Conservation (phyloP, 2,888 invertebrate species). For the Autographa pulchrina region DNA sequence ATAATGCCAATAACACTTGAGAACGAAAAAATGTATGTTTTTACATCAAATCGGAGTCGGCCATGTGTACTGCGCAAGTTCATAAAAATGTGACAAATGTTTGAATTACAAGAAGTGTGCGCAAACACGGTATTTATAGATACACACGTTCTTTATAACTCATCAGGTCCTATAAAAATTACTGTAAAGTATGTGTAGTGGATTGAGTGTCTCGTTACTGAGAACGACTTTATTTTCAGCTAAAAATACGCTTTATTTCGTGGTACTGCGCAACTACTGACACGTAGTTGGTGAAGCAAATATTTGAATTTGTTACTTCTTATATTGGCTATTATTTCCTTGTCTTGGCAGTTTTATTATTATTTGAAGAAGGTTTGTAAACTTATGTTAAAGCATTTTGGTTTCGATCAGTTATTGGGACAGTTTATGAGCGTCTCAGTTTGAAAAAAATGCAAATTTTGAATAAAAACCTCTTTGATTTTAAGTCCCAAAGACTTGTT, state of each 20-base stretch:
- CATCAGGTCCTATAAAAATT: constrained; percentile 52
- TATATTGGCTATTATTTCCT: neutral
- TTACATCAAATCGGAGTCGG: constrained; percentile 34
- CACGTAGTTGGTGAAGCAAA: neutral
- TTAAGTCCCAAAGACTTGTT: neutral
- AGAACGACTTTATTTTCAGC: constrained; percentile 50
- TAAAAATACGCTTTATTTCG: constrained; percentile 46
- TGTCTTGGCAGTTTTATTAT: neutral
- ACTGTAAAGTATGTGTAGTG: constrained; percentile 55
- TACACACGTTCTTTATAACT: constrained; percentile 55
- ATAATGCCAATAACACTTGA: constrained; percentile 38
- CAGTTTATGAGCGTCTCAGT: no score
- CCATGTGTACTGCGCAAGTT: constrained; percentile 47
- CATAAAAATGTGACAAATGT: constrained; percentile 73
- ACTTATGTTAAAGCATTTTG: no score
- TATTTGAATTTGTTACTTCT: constrained; percentile 11
- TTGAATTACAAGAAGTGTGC: constrained; percentile 71
- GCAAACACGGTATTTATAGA: constrained; percentile 67
- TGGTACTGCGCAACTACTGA: constrained; percentile 18
- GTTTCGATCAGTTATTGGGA: neutral
- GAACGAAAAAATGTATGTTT: constrained; percentile 42
- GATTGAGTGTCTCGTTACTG: constrained; percentile 52
- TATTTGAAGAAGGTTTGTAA: neutral
- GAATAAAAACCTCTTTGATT: neutral
- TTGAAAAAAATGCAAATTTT: neutral